Evolutionary conservation across 2,113 vertebrate species (phyloP).

Genomic region (Ascaphus truei): DNA sequence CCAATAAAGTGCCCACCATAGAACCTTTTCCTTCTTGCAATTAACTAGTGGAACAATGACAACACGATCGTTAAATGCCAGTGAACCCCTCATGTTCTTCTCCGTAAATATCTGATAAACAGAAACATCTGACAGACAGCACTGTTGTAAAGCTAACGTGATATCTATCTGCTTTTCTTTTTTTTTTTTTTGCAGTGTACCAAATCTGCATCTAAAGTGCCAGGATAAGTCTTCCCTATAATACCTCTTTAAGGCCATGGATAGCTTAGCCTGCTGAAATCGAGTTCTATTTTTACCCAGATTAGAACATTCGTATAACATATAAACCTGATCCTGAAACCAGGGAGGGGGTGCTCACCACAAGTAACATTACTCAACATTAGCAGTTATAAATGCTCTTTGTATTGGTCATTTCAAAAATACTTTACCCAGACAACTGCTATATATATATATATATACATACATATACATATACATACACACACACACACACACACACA

Average conservation of each 20-base stretch:
- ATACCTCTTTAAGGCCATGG: neutral
- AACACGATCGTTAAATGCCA: neutral
- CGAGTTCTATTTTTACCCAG: neutral
- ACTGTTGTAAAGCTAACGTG: neutral
- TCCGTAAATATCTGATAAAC: too few species aligned
- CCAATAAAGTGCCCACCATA: neutral
- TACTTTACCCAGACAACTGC: too few species aligned
- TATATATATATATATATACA: neutral
- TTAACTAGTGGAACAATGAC: neutral
- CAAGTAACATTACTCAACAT: too few species aligned
- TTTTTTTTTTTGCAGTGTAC: neutral
- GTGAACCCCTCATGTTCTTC: neutral
- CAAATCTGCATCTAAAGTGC: neutral
- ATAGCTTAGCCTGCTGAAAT: constrained; percentile 21
- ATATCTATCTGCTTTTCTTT: neutral
- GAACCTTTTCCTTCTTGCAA: neutral
- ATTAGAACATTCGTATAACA: constrained; percentile 34
- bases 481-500: too few species aligned
- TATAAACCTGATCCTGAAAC: too few species aligned
- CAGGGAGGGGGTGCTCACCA: too few species aligned
- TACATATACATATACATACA: too few species aligned
- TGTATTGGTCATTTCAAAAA: too few species aligned
- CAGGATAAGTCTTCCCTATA: neutral
- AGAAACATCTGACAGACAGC: neutral
- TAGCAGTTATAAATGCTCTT: too few species aligned